Evolutionary conservation across 35 echinoderm and acorn worm genomes (phyloP), one percentile per base, ranked within the genome.

Genomic region (Ophiothrix spiculata): DNA sequence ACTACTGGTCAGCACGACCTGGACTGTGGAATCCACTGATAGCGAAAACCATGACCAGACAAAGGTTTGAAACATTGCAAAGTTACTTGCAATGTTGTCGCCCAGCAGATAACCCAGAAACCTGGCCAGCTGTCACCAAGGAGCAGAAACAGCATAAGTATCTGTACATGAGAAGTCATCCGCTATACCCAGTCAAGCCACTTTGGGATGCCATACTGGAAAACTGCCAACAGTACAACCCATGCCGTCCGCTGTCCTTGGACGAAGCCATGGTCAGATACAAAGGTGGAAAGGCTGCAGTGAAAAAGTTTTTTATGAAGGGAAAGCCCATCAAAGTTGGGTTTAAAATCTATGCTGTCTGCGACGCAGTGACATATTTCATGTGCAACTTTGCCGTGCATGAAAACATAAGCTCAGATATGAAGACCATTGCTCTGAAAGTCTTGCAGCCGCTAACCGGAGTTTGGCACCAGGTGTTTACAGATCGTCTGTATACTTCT

Each of bases 191-290:
- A 1, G 21, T 81, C 35, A 36, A 81, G 8, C 36, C 35, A 15
- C 13, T 81, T 21, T 81, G 79, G 79, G 79, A 81, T 32, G 31
- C 39, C 36, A 31, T 81, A 15, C 35, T 37, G 35, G 28, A 41
- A 39, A 37, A 40, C 16, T 81, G 79, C 38, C 6, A 49, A 6
- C 12, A 81, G 6, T 49, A 10, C 42, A 49, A 49, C 6, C 42
- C 42, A 49, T 6, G 42, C 6, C 6, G 42, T 10, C 6, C 6
- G 0, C 36, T 90, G 39, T 64, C 80, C 35, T 33, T 56, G 10
- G 88, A 90, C 38, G 88, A 90, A 28, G 88, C 80, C 6, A 90
- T 90, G 88, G 74, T 90, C 0, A 75, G 46, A 6, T 81, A 86
- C 11, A 74, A 45, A 33, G 64, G 84, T 11, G 81, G 74, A 21